Percentiles rank a stretch among this genome's conserved stretches.
Conservation (phyloP, 2,797 vertebrate genomes). For the Chiloscyllium punctatum region DNA sequence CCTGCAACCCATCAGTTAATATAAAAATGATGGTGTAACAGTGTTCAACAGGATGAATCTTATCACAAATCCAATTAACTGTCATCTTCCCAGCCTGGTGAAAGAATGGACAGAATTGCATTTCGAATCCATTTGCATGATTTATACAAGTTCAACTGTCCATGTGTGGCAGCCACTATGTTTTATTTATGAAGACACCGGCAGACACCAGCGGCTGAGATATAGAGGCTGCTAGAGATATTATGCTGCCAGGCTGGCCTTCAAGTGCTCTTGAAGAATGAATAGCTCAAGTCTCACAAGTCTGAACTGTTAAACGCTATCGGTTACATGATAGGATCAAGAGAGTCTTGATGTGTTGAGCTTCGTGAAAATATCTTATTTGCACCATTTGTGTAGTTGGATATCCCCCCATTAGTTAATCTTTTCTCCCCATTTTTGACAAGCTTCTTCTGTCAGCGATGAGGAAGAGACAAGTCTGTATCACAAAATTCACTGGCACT, state of each 20-base stretch:
- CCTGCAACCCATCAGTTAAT: slow-evolving; percentile 16
- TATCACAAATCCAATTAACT: slow-evolving; percentile 59
- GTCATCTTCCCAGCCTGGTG: slow-evolving; percentile 51
- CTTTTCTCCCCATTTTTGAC: neutral
- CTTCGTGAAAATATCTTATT: neutral
- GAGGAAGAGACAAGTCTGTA: neutral
- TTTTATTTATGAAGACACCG: slow-evolving; percentile 74
- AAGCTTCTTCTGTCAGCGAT: neutral
- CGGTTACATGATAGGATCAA: slow-evolving; percentile 1
- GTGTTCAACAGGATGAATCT: slow-evolving; percentile 45
- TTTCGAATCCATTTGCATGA: slow-evolving; percentile 71
- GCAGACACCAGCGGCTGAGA: slow-evolving; percentile 57
- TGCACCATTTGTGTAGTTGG: neutral
- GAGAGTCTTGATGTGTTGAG: neutral
- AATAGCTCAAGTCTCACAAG: neutral
- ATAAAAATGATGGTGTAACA: slow-evolving; percentile 43
- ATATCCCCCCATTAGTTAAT: neutral
- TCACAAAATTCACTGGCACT: neutral
- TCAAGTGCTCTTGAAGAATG: slow-evolving; percentile 25
- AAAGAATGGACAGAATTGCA: slow-evolving; percentile 61
- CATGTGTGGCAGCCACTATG: slow-evolving; percentile 61
- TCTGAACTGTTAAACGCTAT: slow-evolving; percentile 26
- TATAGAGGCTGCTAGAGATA: slow-evolving; percentile 48
- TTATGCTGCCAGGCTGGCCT: slow-evolving; percentile 54
- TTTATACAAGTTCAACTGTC: slow-evolving; percentile 66